Evolutionary conservation across 2,888 invertebrate species (phyloP).

Genomic region (Orthonevra nobilis): DNA sequence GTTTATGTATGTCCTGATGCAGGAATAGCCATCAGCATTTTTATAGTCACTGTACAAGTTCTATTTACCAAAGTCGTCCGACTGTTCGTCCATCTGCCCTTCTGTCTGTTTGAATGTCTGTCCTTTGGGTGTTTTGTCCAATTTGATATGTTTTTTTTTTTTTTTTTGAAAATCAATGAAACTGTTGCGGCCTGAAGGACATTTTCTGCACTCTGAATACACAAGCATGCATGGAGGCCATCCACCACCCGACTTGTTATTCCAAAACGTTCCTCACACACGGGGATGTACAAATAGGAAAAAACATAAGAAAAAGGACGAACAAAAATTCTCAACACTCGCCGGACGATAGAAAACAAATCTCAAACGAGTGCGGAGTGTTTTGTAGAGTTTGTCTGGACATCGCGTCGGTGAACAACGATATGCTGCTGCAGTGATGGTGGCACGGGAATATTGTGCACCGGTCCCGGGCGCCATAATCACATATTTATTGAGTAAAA

Average conservation of each 20-base stretch:
- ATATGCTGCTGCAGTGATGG: neutral
- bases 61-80: conserved; percentile 26
- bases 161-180: conserved; percentile 31
- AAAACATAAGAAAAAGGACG: neutral
- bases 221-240: conserved; percentile 27
- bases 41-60: conserved; percentile 18
- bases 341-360: conserved; percentile 49
- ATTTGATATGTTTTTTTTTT: conserved; percentile 9
- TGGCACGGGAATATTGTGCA: neutral
- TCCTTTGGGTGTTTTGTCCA: conserved; percentile 40
- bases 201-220: conserved; percentile 54
- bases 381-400: neutral
- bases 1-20: conserved; percentile 46
- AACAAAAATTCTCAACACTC: conserved; percentile 22
- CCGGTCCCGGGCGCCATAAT: conserved; percentile 32
- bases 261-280: conserved; percentile 55
- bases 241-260: conserved; percentile 48
- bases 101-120: too few species aligned
- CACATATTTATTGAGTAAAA: conserved; percentile 63
- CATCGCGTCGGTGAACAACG: conserved; percentile 21
- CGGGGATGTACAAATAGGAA: conserved; percentile 28
- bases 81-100: too few species aligned
- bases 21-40: conserved; percentile 52
- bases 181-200: conserved; percentile 58
- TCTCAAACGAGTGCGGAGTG: conserved; percentile 24